Evolutionary conservation across 2,888 invertebrate genomes (phyloP).

Genomic region (Apodemia zela): DNA sequence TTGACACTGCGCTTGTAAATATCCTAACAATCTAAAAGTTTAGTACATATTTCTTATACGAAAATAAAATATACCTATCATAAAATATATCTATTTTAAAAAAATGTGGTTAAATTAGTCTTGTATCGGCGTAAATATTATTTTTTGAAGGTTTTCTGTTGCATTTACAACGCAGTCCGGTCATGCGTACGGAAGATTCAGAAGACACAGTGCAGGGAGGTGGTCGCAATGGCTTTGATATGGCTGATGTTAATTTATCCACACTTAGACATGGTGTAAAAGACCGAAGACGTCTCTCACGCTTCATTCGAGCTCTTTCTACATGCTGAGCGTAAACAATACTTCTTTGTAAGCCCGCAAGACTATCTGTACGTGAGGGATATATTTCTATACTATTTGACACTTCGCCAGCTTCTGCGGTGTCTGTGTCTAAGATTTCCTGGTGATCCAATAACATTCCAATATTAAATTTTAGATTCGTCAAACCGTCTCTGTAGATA

Average conservation of each 20-base stretch:
- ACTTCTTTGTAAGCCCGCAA: conserved; percentile 56
- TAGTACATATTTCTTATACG: background rate
- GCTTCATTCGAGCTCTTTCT: conserved; percentile 48
- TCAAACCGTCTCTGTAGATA: conserved; percentile 59
- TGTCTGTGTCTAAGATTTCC: conserved; percentile 68
- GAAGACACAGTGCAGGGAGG: conserved; percentile 41
- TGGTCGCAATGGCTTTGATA: conserved; percentile 45
- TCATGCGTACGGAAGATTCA: conserved; percentile 23
- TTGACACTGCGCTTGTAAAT: background rate
- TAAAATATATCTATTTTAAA: conserved; percentile 14
- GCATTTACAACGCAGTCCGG: conserved; percentile 38
- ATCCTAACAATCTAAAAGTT: background rate
- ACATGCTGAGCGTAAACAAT: conserved; percentile 52
- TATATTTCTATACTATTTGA: conserved; percentile 37
- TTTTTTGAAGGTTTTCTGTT: conserved; percentile 41
- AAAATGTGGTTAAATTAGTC: conserved; percentile 41
- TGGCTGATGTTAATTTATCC: conserved; percentile 46
- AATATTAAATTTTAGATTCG: conserved; percentile 61
- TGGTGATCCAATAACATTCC: conserved; percentile 75
- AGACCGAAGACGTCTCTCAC: conserved; percentile 47
- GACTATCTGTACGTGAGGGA: conserved; percentile 54
- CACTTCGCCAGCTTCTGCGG: conserved; percentile 42
- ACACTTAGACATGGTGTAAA: conserved; percentile 42
- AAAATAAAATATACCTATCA: conserved; percentile 19
- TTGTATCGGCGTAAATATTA: conserved; percentile 53